phyloP scores from a whole-genome alignment of 2,113 vertebrate species.

The Azemiops feae region DNA sequence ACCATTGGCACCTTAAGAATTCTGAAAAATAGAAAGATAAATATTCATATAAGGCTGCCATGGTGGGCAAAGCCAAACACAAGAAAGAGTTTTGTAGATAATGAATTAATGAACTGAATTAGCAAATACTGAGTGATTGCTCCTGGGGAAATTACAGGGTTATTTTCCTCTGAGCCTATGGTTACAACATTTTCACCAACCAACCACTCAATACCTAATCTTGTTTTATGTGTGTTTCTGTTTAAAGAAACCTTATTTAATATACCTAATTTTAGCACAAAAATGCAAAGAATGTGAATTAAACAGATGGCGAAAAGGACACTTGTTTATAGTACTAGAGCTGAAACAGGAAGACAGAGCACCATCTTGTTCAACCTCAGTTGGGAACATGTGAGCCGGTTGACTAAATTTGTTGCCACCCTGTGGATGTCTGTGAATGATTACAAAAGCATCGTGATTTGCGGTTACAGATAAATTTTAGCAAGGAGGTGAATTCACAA shows the following conservation, averaged over 20 bases:
- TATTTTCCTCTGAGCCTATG: neutral
- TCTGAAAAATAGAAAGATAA: neutral
- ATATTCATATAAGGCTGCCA: neutral
- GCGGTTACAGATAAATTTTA: neutral
- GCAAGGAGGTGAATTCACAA: neutral
- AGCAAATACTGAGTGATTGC: neutral
- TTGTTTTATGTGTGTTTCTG: neutral
- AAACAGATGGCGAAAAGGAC: too few species aligned
- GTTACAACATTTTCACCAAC: neutral
- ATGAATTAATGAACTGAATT: neutral
- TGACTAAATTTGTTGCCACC: too few species aligned
- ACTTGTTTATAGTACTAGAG: too few species aligned
- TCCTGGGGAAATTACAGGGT: neutral
- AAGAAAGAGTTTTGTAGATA: neutral
- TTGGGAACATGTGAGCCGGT: too few species aligned
- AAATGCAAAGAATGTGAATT: too few species aligned
- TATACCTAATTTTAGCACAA: too few species aligned
- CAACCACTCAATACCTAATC: neutral
- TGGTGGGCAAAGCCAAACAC: neutral
- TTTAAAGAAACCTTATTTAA: neutral
- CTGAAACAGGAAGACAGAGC: too few species aligned
- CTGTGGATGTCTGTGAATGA: too few species aligned
- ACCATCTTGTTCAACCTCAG: too few species aligned
- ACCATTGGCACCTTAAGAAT: neutral
- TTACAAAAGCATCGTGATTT: too few species aligned